Percentiles rank a stretch among this genome's conserved stretches.
These are phyloP conservation scores for Cladopsammia gracilis DNA, from an alignment of 64 coral and sea anemone species.

Conservation along the genomic window DNA sequence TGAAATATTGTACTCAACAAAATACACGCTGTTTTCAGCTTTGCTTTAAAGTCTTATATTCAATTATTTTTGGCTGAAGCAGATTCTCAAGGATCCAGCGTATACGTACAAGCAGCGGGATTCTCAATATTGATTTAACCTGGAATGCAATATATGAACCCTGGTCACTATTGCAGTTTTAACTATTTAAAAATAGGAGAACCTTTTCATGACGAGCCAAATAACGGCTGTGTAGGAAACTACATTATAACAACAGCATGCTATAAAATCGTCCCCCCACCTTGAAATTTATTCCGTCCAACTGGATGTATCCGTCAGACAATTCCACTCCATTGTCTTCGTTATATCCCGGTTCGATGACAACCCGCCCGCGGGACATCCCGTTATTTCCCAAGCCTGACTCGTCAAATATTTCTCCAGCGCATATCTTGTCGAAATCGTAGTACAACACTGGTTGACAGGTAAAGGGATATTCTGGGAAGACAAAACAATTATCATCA, in stretches of 20 bases:
- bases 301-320: slow-evolving; percentile 79
- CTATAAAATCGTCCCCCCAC: background rate
- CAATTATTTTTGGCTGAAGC: no score
- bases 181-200: no score
- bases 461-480: slow-evolving; percentile 76
- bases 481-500: background rate
- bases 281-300: slow-evolving; percentile 84
- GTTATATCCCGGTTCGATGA: slow-evolving; percentile 68
- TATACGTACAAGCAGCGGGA: no score
- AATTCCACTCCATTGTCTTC: slow-evolving; percentile 81
- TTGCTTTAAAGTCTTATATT: no score
- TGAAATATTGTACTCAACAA: no score
- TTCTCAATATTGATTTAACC: no score
- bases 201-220: no score
- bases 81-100: no score
- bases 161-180: no score
- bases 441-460: slow-evolving; percentile 91
- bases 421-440: slow-evolving; percentile 91
- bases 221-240: background rate
- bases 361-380: slow-evolving; percentile 52
- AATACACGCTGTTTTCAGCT: no score
- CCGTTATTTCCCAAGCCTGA: slow-evolving; percentile 95
- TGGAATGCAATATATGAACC: no score
- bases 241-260: background rate
- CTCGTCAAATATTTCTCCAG: slow-evolving; percentile 87